Conservation (phyloP, 2,888 invertebrate species). For the Hedya salicella region DNA sequence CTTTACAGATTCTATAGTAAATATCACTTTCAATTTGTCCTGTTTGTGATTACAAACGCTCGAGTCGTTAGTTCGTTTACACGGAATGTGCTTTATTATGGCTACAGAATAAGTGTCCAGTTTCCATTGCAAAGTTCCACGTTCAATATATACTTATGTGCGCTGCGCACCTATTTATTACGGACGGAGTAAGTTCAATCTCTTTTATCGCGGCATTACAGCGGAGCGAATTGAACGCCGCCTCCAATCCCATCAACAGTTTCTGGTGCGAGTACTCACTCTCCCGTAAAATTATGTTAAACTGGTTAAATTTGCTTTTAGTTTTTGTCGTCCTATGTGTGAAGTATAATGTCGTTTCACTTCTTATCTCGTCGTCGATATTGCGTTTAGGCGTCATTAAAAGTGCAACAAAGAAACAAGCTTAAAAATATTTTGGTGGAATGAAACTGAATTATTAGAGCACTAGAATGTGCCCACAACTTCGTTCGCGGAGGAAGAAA, state of each 20-base stretch:
- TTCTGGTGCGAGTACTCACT: slow-evolving; percentile 67
- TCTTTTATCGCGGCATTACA: slow-evolving; percentile 80
- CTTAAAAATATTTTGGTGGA: too few species aligned
- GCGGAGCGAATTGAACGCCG: slow-evolving; percentile 72
- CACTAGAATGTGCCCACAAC: too few species aligned
- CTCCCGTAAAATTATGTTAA: slow-evolving; percentile 81
- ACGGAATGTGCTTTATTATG: slow-evolving; percentile 1
- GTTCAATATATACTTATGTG: slow-evolving; percentile 30
- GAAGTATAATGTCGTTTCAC: slow-evolving; percentile 17
- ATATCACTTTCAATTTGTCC: neutral
- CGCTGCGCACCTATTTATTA: slow-evolving; percentile 64
- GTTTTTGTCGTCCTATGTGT: slow-evolving; percentile 61
- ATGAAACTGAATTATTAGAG: too few species aligned
- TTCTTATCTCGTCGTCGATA: neutral
- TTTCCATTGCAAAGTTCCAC: slow-evolving; percentile 19
- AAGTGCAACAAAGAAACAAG: too few species aligned
- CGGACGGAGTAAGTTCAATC: slow-evolving; percentile 79
- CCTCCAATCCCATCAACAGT: slow-evolving; percentile 66
- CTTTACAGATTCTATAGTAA: neutral
- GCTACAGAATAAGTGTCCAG: slow-evolving; percentile 23
- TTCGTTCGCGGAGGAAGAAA: too few species aligned
- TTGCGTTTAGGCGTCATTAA: neutral
- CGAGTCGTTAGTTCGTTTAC: slow-evolving; percentile 1
- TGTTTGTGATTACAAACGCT: slow-evolving; percentile 4
- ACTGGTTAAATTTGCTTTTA: slow-evolving; percentile 65